phyloP scores from a whole-genome alignment of 1,140 invertebrate genomes.

The Hylyphantes graminicola region DNA sequence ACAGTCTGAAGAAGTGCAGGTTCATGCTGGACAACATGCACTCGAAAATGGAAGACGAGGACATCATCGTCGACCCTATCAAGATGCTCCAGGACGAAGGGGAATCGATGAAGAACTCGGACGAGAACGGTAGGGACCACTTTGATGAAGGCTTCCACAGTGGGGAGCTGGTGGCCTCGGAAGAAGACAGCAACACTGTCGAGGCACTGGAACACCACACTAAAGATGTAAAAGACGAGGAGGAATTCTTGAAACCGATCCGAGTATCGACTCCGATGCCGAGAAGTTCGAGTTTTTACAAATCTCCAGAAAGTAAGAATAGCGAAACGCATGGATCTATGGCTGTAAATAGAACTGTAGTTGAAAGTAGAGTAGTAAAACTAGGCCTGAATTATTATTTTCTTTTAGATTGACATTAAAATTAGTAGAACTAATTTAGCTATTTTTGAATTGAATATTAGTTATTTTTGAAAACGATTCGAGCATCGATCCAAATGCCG shows the following conservation, averaged over 20 bases:
- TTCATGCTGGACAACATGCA: constrained; percentile 21
- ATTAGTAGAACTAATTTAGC: too few relatives aligned
- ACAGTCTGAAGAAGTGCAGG: neutral
- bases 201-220: constrained; percentile 14
- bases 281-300: constrained; percentile 50
- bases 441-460: too few relatives aligned
- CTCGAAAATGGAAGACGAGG: constrained; percentile 44
- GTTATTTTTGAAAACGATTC: neutral
- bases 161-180: constrained; percentile 44
- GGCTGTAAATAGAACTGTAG: too few relatives aligned
- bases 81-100: constrained; percentile 45
- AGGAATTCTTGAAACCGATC: constrained; percentile 11
- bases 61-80: constrained; percentile 49
- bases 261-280: constrained; percentile 51
- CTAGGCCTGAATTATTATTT: too few relatives aligned
- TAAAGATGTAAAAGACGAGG: constrained; percentile 27
- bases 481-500: constrained; percentile 46
- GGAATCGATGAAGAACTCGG: constrained; percentile 29
- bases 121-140: constrained; percentile 43
- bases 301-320: constrained; percentile 53
- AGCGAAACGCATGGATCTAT: neutral
- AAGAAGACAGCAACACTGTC: constrained; percentile 52
- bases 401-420: too few relatives aligned
- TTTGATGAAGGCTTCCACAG: constrained; percentile 57
- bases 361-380: too few relatives aligned